Evolutionary conservation across 2,797 vertebrate genomes (phyloP).

Genomic region (Acomys russatus): DNA sequence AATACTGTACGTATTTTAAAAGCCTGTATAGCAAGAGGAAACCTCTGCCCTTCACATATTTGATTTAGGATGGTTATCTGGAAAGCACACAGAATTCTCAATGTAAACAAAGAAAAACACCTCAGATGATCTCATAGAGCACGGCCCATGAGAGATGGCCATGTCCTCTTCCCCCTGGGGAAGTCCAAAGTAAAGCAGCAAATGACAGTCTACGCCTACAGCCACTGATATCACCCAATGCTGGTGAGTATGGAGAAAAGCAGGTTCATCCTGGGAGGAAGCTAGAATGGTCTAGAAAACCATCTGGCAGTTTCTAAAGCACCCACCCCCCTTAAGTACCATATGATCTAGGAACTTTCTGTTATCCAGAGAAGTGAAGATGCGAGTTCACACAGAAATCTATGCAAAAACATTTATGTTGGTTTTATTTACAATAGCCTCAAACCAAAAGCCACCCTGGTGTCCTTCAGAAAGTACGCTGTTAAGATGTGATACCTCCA

Average conservation of each 20-base stretch:
- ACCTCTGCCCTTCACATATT: neutral
- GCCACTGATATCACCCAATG: neutral
- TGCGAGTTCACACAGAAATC: neutral
- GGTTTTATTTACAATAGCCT: too few species aligned
- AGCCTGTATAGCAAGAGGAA: neutral
- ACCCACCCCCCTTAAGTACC: neutral
- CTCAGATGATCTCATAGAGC: neutral
- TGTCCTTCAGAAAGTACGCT: neutral
- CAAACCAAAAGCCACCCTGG: neutral
- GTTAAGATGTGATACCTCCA: accelerated
- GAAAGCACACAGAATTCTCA: neutral
- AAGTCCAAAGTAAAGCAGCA: neutral
- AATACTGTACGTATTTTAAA: too few species aligned
- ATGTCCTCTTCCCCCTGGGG: neutral
- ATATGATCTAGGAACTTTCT: neutral
- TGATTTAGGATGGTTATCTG: neutral
- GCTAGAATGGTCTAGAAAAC: neutral
- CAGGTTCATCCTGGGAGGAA: too few species aligned
- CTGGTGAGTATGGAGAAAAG: neutral
- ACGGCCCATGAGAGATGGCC: too few species aligned
- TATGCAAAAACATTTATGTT: neutral
- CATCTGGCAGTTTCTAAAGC: neutral
- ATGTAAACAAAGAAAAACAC: neutral
- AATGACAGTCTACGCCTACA: neutral
- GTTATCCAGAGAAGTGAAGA: neutral